Evolutionary conservation across 2,113 vertebrate genomes (phyloP), one percentile per base, ranked within the genome.

Genomic region (Strix uralensis): DNA sequence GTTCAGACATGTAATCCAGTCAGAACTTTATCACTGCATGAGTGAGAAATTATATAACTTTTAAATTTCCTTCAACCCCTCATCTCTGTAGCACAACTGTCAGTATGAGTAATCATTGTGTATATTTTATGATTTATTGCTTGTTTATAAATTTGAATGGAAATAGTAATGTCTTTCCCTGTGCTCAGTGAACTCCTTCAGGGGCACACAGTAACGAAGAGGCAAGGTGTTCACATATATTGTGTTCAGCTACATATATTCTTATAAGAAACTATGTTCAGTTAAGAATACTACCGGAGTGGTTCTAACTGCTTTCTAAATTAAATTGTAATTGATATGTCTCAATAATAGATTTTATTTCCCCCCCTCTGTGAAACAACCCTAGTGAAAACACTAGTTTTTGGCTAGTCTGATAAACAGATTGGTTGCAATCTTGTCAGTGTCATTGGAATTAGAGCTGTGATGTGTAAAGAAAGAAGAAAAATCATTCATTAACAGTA

Each of bases 401-500:
- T 97, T 91, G 44, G 18, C 46, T 95, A 52, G 11, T 71, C 49
- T 90, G 40, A 69, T 84, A 86, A 70, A 54, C 62, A 96, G 59
- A 77, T 91, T 90, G 52, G 40, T 91, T 58, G 55, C 57, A n/a
- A 77, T 94, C 49, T 52, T 95, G 40, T 81, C 51, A 86, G 84
- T 78, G 57, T 94, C 54, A 40, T 84, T 54, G 71, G 40, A 81
- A 46, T 82, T 83, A 44, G 80, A 94, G 16, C 14, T 84, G 26
- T 65, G 72, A 62, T 57, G 15, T 89, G 9, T 87, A 80, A 88
- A 80, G 81, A 92, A 83, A 93, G 92, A 9, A 70, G 79, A 40
- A 95, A 92, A 85, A 69, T 82, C 23, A 92, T 73, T 72, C 42
- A 79, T 86, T 85, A 95, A 80, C 77, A 95, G 54, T 86, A 90